Percentiles rank a stretch among this genome's conserved stretches.
phyloP scores from a whole-genome alignment of 2,888 invertebrate genomes.

The Pantelozetes paolii region DNA sequence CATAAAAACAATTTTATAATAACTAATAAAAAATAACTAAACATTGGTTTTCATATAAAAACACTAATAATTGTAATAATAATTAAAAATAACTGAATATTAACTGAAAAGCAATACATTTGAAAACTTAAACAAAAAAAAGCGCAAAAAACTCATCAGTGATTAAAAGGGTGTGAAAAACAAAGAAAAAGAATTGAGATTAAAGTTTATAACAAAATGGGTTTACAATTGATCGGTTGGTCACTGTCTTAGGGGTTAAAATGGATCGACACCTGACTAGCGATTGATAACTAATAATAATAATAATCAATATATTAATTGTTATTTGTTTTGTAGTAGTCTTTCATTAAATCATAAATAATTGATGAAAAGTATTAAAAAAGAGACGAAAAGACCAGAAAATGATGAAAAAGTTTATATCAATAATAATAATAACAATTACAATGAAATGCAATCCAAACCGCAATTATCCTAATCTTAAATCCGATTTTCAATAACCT shows the following conservation, averaged over 20 bases:
- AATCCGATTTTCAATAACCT: too few relatives aligned
- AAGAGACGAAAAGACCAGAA: conserved; percentile 28
- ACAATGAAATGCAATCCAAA: conserved; percentile 31
- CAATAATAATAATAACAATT: conserved; percentile 18
- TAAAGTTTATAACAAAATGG: background rate
- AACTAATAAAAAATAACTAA: conserved; percentile 12
- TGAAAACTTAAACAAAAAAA: background rate
- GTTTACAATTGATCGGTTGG: background rate
- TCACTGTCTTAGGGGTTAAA: conserved; percentile 11
- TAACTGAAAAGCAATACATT: background rate
- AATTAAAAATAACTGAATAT: background rate
- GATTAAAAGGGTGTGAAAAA: background rate
- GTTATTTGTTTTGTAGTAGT: background rate
- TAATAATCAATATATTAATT: conserved; percentile 1
- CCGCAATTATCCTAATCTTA: background rate
- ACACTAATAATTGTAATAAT: background rate
- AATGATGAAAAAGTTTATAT: conserved; percentile 23
- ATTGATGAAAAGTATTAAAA: background rate
- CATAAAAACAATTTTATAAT: background rate
- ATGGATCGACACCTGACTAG: conserved; percentile 1
- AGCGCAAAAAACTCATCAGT: conserved; percentile 12
- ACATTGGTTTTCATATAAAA: background rate
- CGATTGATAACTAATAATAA: background rate
- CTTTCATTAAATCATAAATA: background rate
- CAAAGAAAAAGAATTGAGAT: background rate